These are phyloP conservation scores for Perccottus glenii DNA, from an alignment of 2,113 vertebrate genomes.

Conservation along the genomic window DNA sequence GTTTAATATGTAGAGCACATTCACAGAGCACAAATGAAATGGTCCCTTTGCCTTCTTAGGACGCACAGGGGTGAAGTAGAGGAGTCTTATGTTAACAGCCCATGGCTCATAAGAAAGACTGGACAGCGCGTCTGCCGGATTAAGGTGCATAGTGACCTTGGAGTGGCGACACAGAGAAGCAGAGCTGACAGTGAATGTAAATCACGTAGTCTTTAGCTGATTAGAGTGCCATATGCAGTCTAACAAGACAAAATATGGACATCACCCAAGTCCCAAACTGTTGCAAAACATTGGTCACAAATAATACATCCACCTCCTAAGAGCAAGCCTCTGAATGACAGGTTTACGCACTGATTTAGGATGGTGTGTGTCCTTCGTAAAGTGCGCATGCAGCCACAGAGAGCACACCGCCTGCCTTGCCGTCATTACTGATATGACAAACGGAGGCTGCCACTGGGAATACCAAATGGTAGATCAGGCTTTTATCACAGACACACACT, in stretches of 20 bases:
- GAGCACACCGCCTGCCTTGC: constrained; percentile 36
- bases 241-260: constrained; percentile 47
- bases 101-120: constrained; percentile 19
- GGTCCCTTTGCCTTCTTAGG: background rate
- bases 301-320: constrained; percentile 43
- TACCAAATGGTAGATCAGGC: constrained; percentile 42
- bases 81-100: constrained; percentile 17
- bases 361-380: constrained; percentile 50
- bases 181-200: constrained; percentile 66
- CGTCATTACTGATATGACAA: constrained; percentile 48
- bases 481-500: constrained; percentile 27
- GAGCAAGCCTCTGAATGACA: constrained; percentile 49
- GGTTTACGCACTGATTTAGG: constrained; percentile 60
- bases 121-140: constrained; percentile 44
- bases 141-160: constrained; percentile 61
- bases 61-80: constrained; percentile 5
- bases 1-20: background rate
- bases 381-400: constrained; percentile 20
- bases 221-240: constrained; percentile 59
- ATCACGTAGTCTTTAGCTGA: constrained; percentile 64
- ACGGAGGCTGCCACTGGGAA: constrained; percentile 25
- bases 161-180: constrained; percentile 25
- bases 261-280: constrained; percentile 13
- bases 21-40: background rate
- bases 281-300: constrained; percentile 46